Conservation (phyloP, 2,113 vertebrate genomes). For the Eupsittula cactorum region DNA sequence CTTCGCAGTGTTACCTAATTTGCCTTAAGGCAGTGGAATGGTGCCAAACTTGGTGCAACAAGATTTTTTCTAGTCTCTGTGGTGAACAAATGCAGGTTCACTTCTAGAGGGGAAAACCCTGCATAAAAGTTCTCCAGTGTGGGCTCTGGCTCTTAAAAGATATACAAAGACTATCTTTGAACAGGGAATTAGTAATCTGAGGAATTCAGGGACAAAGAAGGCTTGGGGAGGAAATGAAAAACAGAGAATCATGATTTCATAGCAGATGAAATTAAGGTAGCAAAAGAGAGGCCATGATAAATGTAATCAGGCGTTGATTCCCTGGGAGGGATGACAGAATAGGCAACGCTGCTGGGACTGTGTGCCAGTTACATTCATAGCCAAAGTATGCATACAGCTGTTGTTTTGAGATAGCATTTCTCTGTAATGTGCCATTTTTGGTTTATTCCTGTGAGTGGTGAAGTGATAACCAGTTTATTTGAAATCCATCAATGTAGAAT, state of each 20-base stretch:
- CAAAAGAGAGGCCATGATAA: background rate
- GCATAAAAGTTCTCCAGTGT: background rate
- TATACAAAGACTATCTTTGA: background rate
- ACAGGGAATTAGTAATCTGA: background rate
- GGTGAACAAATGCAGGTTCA: background rate
- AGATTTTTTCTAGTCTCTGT: background rate
- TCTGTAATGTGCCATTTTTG: conserved; percentile 37
- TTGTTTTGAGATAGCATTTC: conserved; percentile 53
- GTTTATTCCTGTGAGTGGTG: conserved; percentile 12
- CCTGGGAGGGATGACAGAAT: background rate
- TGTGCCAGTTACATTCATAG: background rate
- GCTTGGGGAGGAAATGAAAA: background rate
- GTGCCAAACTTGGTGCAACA: background rate
- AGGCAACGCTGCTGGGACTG: background rate
- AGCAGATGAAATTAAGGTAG: background rate
- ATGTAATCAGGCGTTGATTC: background rate
- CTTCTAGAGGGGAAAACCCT: background rate
- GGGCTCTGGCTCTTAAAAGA: background rate
- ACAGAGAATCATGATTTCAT: background rate
- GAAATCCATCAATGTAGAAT: conserved; percentile 44
- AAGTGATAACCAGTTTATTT: conserved; percentile 23
- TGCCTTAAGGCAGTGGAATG: background rate
- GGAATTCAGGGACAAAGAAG: background rate
- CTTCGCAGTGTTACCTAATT: background rate
- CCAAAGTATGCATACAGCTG: conserved; percentile 35